Evolutionary conservation across 2,113 vertebrate species (phyloP), one percentile per base, ranked within the genome.

Genomic region (Myrmecophaga tridactyla): DNA sequence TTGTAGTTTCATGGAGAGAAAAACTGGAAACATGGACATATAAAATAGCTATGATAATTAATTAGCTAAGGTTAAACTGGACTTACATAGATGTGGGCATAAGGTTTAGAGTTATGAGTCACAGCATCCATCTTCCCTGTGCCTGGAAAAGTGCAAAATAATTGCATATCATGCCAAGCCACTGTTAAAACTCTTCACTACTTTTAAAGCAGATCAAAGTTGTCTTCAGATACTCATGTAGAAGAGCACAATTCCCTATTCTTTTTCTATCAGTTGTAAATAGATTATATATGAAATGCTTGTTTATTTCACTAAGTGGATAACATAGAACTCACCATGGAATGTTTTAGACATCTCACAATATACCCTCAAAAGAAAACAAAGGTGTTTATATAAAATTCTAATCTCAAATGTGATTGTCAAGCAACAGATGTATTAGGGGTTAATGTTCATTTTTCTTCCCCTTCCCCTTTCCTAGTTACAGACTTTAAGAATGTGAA

Each of bases 401-500:
- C 58, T 14, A 14, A 39, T 3, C 25, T 86, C 39, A 90, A 53
- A 65, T 70, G 27, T 81, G 77, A 94, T 72, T 58, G 63, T 70
- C 65, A 89, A 43, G 20, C 56, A 87, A n/a, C 43, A 87, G 46
- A 84, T 51, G 3, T 82, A 51, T 25, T 63, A 10, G 7, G 41
- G 20, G 18, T 93, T 92, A 94, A 78, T 14, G 6, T 76, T 39
- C 48, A 58, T 43, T 36, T 84, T 94, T 94, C 23, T 95, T 92
- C 17, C 13, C 29, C 89, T 25, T 93, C 36, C 84, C 60, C 73
- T 31, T 89, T 93, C 29, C 23, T 86, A 86, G 70, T 95, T 96
- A 86, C 43, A 84, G 56, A 90, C 17, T 77, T 81, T 43, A 65
- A 36, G 82, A 51, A 93, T 94, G 77, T 25, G 93, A 60, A 51